Percentiles rank a stretch among this genome's conserved stretches.
Conservation (phyloP, 2,113 vertebrate genomes). For the Glareola pratincola region DNA sequence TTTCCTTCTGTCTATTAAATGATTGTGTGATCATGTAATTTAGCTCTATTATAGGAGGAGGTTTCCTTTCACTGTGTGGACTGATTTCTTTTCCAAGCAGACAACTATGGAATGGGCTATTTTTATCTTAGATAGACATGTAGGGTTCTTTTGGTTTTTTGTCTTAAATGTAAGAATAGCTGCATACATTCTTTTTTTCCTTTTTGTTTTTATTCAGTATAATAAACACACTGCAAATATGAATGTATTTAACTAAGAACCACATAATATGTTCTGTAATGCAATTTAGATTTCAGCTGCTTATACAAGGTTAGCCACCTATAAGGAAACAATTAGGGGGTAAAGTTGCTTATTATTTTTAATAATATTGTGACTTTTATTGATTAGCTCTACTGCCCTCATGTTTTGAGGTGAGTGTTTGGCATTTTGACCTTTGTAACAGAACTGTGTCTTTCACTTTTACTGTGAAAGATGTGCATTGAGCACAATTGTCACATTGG, state of each 20-base stretch:
- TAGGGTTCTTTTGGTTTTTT: not conserved
- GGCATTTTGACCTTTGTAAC: not conserved
- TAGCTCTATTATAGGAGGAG: not conserved
- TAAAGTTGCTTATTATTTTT: not conserved
- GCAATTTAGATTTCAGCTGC: not conserved
- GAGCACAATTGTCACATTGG: not conserved
- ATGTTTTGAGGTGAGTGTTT: not conserved
- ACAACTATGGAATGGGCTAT: not conserved
- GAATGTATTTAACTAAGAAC: not conserved
- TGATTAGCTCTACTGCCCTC: not conserved
- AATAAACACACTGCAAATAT: not conserved
- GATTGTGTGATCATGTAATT: not conserved
- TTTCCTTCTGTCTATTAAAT: not conserved
- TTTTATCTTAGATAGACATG: not conserved
- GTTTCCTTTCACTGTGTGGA: not conserved
- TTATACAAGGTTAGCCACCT: not conserved
- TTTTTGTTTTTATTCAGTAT: not conserved
- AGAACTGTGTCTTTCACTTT: not conserved
- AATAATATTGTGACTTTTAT: not conserved
- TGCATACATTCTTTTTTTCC: not conserved
- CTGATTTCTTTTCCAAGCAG: not conserved
- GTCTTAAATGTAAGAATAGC: not conserved
- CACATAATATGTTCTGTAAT: not conserved
- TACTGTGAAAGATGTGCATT: not conserved
- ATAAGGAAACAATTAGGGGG: not conserved